phyloP scores from a whole-genome alignment of 2,888 invertebrate species.

The Polydrusus pterygomalis region DNA sequence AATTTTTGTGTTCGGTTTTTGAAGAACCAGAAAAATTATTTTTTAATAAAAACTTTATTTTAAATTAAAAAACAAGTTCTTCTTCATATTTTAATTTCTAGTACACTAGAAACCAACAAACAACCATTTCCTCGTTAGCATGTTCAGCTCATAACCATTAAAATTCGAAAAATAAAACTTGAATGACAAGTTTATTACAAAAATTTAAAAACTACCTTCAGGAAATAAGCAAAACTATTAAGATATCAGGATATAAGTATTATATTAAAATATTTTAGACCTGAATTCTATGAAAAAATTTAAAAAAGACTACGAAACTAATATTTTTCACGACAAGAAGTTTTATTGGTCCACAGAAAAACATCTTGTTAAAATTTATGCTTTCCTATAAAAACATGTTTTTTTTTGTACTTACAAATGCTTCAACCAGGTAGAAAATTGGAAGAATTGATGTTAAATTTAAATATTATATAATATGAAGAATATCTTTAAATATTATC shows the following conservation, averaged over 20 bases:
- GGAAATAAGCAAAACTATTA: not conserved
- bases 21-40: too few species aligned
- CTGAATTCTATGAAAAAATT: not conserved
- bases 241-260: not conserved
- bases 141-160: not conserved
- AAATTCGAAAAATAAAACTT: constrained; percentile 5
- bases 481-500: too few species aligned
- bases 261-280: not conserved
- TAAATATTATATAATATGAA: too few species aligned
- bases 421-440: not conserved
- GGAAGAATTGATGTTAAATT: too few species aligned
- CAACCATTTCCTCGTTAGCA: not conserved
- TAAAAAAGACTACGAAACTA: not conserved
- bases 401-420: not conserved
- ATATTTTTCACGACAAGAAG: not conserved
- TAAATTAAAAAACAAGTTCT: too few species aligned
- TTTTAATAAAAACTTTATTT: too few species aligned
- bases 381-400: not conserved
- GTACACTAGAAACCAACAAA: not conserved
- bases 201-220: not conserved
- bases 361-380: not conserved
- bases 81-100: too few species aligned
- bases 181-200: constrained; percentile 9
- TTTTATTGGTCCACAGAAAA: not conserved
- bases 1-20: too few species aligned